These are phyloP conservation scores for Akabosia matsudoensis DNA, from an alignment of 1,140 invertebrate species.

Conservation along the genomic window DNA sequence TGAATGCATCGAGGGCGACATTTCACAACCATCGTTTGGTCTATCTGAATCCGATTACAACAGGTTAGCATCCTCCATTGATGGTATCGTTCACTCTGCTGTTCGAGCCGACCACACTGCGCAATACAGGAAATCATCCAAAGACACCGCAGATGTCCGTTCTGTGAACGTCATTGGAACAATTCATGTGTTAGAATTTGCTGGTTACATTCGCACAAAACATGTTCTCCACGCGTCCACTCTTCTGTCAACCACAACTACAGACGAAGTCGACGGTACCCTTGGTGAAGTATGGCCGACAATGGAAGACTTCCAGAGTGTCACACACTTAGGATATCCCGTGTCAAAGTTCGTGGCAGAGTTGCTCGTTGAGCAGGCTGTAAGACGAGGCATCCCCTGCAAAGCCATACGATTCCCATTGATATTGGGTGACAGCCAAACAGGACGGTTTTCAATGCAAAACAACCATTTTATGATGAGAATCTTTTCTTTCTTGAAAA, in stretches of 20 bases:
- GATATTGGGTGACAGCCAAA: conserved; percentile 25
- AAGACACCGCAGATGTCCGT: neutral
- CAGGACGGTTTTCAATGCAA: conserved; percentile 23
- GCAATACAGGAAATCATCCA: neutral
- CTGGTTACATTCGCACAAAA: neutral
- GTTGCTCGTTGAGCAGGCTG: conserved; percentile 19
- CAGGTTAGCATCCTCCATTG: neutral
- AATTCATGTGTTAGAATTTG: conserved; percentile 19
- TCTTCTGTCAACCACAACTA: neutral
- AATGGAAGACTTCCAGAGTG: neutral
- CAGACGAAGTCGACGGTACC: neutral
- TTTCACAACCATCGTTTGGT: conserved; percentile 6
- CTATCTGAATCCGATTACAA: neutral
- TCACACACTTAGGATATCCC: conserved; percentile 24
- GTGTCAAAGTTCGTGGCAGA: conserved; percentile 29
- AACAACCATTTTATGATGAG: conserved; percentile 31
- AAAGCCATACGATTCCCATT: conserved; percentile 24
- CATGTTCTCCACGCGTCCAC: conserved; percentile 24
- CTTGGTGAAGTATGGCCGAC: conserved; percentile 12
- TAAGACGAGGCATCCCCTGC: conserved; percentile 25
- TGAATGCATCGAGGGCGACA: conserved; percentile 2
- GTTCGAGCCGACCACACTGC: conserved; percentile 19
- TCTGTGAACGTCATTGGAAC: conserved; percentile 13
- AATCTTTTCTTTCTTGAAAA: conserved; percentile 22
- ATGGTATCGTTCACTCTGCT: conserved; percentile 26